A percentile compares a stretch with the other conserved stretches of the same genome.
phyloP scores from a whole-genome alignment of 2,888 invertebrate genomes.

The Steinernema scapterisci region DNA sequence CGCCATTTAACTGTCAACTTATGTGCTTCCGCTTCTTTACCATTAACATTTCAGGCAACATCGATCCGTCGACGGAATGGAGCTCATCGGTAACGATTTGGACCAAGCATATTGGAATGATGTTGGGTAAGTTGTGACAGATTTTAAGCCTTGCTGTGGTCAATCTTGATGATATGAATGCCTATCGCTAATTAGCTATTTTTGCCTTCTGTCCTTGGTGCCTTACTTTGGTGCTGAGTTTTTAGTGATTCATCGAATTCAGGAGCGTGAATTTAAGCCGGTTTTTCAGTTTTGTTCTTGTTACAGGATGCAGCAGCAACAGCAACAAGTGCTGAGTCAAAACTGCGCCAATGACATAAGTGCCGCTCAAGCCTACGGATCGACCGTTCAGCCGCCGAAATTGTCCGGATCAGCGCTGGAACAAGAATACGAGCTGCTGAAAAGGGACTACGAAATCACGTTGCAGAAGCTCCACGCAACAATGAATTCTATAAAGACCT shows the following conservation, averaged over 20 bases:
- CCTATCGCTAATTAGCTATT: too few relatives aligned
- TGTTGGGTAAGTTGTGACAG: not conserved
- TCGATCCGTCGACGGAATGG: conserved; percentile 2
- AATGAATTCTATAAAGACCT: conserved; percentile 99
- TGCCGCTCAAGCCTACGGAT: not conserved
- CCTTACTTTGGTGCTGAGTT: too few relatives aligned
- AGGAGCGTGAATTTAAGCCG: not conserved
- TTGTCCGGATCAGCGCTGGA: conserved; percentile 4
- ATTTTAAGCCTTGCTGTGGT: too few relatives aligned
- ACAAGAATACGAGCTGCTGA: conserved; percentile 34
- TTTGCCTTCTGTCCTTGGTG: too few relatives aligned
- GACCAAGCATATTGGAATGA: conserved; percentile 11
- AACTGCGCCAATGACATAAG: conserved; percentile 29
- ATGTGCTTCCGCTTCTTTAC: not conserved
- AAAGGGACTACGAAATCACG: conserved; percentile 52
- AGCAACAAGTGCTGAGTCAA: not conserved
- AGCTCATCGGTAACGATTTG: conserved; percentile 18
- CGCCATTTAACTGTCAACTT: not conserved
- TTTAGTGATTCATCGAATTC: too few relatives aligned
- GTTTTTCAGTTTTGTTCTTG: not conserved
- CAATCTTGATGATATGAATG: too few relatives aligned
- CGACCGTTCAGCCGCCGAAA: not conserved
- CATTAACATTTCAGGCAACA: conserved; percentile 5
- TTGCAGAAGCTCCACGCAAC: conserved; percentile 61
- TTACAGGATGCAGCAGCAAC: not conserved